Conservation (phyloP, 2,888 invertebrate genomes). For the Marronus borbonicus region DNA sequence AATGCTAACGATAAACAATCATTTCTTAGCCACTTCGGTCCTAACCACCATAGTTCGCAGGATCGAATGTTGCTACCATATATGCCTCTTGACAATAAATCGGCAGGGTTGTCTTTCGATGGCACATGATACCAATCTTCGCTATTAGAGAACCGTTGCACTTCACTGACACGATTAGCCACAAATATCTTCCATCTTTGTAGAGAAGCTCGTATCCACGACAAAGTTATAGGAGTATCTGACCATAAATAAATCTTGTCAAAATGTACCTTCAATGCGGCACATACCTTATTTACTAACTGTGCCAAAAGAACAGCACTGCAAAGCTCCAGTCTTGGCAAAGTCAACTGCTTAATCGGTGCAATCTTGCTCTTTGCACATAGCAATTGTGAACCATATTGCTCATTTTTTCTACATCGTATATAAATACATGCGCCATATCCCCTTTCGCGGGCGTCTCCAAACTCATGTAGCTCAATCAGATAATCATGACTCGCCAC, state of each 20-base stretch:
- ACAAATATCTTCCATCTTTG: neutral
- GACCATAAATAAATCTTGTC: neutral
- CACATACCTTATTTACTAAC: neutral
- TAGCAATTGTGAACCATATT: too few relatives aligned
- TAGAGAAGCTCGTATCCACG: neutral
- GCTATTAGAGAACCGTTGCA: neutral
- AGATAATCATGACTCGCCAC: too few relatives aligned
- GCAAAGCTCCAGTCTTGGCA: neutral
- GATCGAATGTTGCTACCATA: constrained; percentile 5
- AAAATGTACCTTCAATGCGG: neutral
- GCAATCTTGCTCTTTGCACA: too few relatives aligned
- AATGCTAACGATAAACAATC: neutral
- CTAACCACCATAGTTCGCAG: neutral
- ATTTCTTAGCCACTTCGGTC: neutral
- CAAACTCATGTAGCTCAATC: too few relatives aligned
- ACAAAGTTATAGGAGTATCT: neutral
- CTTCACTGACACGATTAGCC: constrained; percentile 38
- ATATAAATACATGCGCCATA: too few relatives aligned
- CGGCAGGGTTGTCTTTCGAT: constrained; percentile 51
- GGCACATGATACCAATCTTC: constrained; percentile 53
- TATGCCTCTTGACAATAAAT: constrained; percentile 36
- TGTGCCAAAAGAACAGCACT: neutral
- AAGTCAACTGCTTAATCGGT: too few relatives aligned
- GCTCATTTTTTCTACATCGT: neutral
- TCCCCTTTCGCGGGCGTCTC: too few relatives aligned